Base-by-base conservation (phyloP, 2,113 vertebrate genomes). In the Dicentrarchus labrax region DNA sequence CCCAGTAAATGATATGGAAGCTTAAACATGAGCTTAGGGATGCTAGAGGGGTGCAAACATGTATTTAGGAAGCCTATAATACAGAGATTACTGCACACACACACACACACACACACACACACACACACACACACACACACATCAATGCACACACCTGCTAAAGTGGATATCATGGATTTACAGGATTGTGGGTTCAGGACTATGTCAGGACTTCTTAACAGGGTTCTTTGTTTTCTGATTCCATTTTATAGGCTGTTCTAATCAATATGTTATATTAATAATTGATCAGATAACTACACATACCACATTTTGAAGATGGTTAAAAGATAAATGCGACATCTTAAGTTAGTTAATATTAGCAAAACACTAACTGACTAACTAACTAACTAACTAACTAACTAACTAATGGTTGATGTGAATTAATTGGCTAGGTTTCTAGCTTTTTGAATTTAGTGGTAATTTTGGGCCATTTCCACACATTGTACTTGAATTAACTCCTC, bases 1-100 rank as follows among this genome's bases (percentile, higher is more conserved):
- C 68, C 77, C 59, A 83, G 72, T 69, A 79, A 84, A 89, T 80
- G 39, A 85, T 78, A 81, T 54, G 70, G 64, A 74, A 53, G 80
- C 83, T 79, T 74, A 85, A 81, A n/a, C 54, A 78, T 53, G 17
- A 78, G 59, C 70, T 80, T 64, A 61, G 64, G 21, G 80, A 80
- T 70, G 61, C 67, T 72, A 17, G 45, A 70, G 47, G 74, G 69
- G 60, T 62, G 67, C 76, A 86, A 84, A 72, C 80, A 68, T 88
- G 54, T 76, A 83, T 50, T 83, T 86, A 88, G 43, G 57, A 85
- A 22, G 59, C 41, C 41, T 80, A 62, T 78, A 83, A 86, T 64
- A 68, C 75, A 72, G 80, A n/a, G 69, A 85, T 80, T 83, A 83
- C 72, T 15, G 54, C 76, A 50, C 21, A 75, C 30, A 30, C 30